Conservation (phyloP, 2,797 vertebrate genomes). For the Peromyscus aztecus region DNA sequence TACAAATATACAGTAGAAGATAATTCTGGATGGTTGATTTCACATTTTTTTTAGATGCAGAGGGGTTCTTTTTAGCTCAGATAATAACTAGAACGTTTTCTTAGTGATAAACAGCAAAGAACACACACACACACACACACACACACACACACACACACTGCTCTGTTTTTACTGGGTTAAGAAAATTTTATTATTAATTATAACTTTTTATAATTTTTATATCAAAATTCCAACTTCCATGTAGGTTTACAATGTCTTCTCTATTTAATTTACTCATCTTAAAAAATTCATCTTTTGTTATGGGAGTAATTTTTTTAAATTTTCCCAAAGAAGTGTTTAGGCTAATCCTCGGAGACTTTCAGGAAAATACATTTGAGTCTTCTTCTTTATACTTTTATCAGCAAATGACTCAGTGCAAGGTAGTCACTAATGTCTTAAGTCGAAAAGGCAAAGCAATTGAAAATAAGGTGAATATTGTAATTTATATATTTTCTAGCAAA, state of each 20-base stretch:
- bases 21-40: slow-evolving; percentile 50
- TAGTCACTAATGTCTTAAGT: neutral
- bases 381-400: slow-evolving; percentile 25
- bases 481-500: slow-evolving; percentile 11
- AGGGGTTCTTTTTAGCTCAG: neutral
- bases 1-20: neutral
- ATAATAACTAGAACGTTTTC: slow-evolving; percentile 30
- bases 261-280: neutral
- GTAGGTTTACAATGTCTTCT: neutral
- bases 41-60: neutral
- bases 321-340: neutral
- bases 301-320: neutral
- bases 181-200: neutral
- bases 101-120: neutral
- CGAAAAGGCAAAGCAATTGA: neutral
- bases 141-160: neutral
- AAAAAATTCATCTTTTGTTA: neutral
- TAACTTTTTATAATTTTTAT: neutral
- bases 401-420: neutral
- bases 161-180: neutral
- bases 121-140: neutral
- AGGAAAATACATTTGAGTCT: neutral
- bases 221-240: neutral
- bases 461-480: slow-evolving; percentile 39
- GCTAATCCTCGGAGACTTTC: neutral